Evolutionary conservation across 2,113 vertebrate species (phyloP).

Genomic region (Scopus umbretta): DNA sequence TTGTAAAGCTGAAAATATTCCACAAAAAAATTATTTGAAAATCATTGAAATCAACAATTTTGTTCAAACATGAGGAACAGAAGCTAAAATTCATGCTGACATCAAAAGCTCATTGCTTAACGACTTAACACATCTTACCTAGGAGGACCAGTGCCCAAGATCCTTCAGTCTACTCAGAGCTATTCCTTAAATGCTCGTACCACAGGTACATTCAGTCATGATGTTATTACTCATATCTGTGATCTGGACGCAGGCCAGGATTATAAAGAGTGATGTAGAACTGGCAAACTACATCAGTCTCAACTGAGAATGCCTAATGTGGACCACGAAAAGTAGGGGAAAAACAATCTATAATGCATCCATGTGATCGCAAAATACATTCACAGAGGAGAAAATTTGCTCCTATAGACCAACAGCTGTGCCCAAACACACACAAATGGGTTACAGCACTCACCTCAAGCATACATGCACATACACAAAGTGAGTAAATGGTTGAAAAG

Average conservation of each 20-base stretch:
- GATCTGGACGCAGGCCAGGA: rapidly evolving
- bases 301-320: not conserved
- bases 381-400: not conserved
- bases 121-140: not conserved
- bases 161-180: not conserved
- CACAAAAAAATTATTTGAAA: not conserved
- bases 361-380: not conserved
- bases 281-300: not conserved
- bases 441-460: not conserved
- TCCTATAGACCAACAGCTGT: not conserved
- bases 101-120: not conserved
- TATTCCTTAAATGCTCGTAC: not conserved
- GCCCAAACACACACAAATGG: not conserved
- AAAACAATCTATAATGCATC: not conserved
- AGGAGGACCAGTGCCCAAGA: not conserved
- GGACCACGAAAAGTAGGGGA: not conserved
- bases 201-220: not conserved
- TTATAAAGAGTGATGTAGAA: not conserved
- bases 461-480: no score
- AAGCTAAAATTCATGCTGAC: not conserved
- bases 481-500: not conserved
- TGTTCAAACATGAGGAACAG: not conserved
- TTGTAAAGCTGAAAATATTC: not conserved
- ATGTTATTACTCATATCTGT: not conserved
- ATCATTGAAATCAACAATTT: not conserved